Base-by-base conservation (phyloP, 1,140 invertebrate species). In the Drosophila melanica region DNA sequence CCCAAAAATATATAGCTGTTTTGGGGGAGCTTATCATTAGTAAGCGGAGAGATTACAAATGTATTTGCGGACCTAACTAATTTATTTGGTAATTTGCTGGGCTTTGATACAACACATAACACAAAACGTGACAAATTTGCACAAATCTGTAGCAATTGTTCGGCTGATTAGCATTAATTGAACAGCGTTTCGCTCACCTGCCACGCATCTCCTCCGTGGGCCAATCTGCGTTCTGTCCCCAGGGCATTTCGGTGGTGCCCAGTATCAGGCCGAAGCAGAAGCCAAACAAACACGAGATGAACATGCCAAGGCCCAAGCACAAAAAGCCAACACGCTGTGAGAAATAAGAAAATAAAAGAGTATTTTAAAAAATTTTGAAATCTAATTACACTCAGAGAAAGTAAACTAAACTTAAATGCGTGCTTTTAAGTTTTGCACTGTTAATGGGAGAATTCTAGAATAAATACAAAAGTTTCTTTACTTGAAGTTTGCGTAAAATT, bases 191-290 rank as follows among this genome's bases (percentile, higher is more conserved):
- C 70, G 10, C 72, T 87, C 92, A 95, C 95, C 95, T 94, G 81
- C 93, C 94, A 79, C 95, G 94, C 97, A 97, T 97, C 92, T 97
- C 96, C 63, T 94, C 93, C 0, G 96, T 97, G 0, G 96, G 96
- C 95, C 95, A 97, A 63, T 95, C 94, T 11, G 94, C 94, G 69
- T 94, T 95, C 33, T 89, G 84, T 1, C 95, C 95, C 96, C 96
- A 97, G 2, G 95, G 95, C 94, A 95, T 95, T 65, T 94, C 93
- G 1, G 95, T 95, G 1, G 94, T 94, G 1, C 95, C 95, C 66
- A 96, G 92, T 41, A 97, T 94, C 0, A 97, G 92, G 4, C 96
- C 96, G 80, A 96, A 96, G 54, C 96, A 93, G 82, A 97, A 97
- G 11, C 96, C 96, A 92, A 95, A 95, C 0, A 95, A 47, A 33